Evolutionary conservation across 2,888 invertebrate species (phyloP).

Genomic region (Phaonia tiefii): DNA sequence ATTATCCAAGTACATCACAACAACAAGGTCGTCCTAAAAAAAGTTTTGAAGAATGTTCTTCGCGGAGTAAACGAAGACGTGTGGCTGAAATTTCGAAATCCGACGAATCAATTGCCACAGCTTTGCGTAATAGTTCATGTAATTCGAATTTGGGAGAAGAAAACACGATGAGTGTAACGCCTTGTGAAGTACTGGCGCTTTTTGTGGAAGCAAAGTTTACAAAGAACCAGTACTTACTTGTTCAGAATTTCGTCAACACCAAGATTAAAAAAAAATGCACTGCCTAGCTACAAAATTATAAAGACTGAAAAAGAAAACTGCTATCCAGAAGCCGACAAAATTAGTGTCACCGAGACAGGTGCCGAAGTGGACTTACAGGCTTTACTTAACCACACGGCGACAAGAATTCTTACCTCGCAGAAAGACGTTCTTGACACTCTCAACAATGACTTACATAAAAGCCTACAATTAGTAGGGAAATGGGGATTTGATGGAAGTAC

Average conservation of each 20-base stretch:
- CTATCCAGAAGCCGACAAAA: slow-evolving; percentile 50
- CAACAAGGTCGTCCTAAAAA: too few species aligned
- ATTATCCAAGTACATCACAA: too few species aligned
- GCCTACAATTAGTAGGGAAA: slow-evolving; percentile 53
- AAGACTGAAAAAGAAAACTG: slow-evolving; percentile 55
- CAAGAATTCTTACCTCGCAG: slow-evolving; percentile 51
- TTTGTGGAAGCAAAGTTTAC: slow-evolving; percentile 25
- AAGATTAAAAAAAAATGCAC: background rate
- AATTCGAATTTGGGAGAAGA: too few species aligned
- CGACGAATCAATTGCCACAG: too few species aligned
- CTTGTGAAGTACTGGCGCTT: slow-evolving; percentile 30
- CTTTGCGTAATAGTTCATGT: too few species aligned
- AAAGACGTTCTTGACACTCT: slow-evolving; percentile 39
- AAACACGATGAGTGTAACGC: too few species aligned
- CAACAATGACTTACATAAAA: slow-evolving; percentile 24
- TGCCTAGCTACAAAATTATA: slow-evolving; percentile 36
- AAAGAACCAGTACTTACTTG: slow-evolving; percentile 43
- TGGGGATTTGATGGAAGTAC: too few species aligned
- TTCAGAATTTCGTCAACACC: background rate
- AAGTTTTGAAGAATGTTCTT: too few species aligned
- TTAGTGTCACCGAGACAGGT: too few species aligned
- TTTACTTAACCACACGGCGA: slow-evolving; percentile 45
- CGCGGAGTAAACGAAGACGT: too few species aligned
- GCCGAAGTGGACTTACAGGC: slow-evolving; percentile 50
- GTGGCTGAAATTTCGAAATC: too few species aligned